Evolutionary conservation across 2,888 invertebrate species (phyloP), one percentile per base, ranked within the genome.

Genomic region (Lamellibrachia columna): DNA sequence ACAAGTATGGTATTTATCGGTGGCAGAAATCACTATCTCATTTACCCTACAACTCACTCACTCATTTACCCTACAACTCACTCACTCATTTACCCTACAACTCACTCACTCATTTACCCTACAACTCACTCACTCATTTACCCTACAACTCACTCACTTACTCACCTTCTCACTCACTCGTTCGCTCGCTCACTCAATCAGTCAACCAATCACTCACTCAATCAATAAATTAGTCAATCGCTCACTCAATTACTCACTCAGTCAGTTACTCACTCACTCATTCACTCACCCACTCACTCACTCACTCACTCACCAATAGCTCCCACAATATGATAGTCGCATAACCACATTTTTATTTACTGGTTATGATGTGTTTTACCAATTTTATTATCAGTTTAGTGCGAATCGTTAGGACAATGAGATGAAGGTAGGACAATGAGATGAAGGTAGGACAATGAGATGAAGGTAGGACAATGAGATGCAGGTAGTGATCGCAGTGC

Each of bases 221-320:
- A 40, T 40, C 40, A 40, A 40, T 40, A 40, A 40, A 40, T 40
- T 0, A 40, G 40, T 40, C 40, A 40, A 40, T 40, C 40, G 40
- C 91, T 93, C 92, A 93, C 93, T 93, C 93, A 93, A 75, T 93
- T 53, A 93, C 92, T 90, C 91, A 93, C 92, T 92, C 92, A 93
- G 90, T 90, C 28, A 28, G 28, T 28, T 28, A 28, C 92, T 92
- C 92, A 60, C 40, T 92, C 92, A 92, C 40, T 92, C 92, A 92
- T 22, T 92, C 92, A 92, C 40, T 92, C 92, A 92, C 40, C 60
- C 92, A 92, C 40, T 75, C 92, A 92, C 40, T 92, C 92, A 92
- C 9, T 92, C 92, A 92, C 58, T 92, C 92, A 92, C n/a, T 92
- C 92, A 92, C n/a, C 58, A 55, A 9, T 3, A 4, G n/a, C 90